Conservation (phyloP, 1,140 invertebrate genomes). For the Meloidogyne exigua region DNA sequence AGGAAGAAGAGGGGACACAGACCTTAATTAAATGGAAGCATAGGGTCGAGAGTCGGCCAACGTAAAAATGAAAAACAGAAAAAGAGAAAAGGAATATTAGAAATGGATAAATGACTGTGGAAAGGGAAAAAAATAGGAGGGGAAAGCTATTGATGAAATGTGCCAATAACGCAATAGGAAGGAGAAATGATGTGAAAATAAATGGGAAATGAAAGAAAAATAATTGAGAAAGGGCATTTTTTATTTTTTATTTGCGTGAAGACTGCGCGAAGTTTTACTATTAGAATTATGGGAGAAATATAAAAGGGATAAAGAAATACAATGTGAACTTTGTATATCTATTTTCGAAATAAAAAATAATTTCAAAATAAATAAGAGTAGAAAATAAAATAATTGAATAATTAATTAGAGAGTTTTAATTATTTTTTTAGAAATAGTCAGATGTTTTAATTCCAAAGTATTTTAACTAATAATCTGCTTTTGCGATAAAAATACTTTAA, state of each 20-base stretch:
- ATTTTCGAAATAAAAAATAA: no score
- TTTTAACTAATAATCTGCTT: no score
- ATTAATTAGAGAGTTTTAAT: no score
- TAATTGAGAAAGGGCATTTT: neutral
- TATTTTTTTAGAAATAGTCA: no score
- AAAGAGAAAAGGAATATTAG: neutral
- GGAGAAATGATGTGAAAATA: neutral
- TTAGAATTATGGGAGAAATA: neutral
- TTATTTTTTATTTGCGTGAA: neutral
- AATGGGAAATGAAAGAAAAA: neutral
- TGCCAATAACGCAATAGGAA: neutral
- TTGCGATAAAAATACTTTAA: no score
- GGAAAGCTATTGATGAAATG: neutral
- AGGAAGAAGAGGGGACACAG: neutral
- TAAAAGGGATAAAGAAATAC: neutral
- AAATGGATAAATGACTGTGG: neutral
- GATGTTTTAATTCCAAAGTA: no score
- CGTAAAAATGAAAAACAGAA: neutral
- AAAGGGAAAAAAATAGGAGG: neutral
- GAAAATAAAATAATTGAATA: no score
- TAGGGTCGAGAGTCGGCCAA: conserved; percentile 1
- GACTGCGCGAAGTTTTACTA: neutral
- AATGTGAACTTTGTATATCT: no score
- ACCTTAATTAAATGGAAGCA: conserved; percentile 26
- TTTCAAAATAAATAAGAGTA: no score